Percentiles rank a stretch among this genome's conserved stretches.
These are phyloP conservation scores for Melanchra persicariae DNA, from an alignment of 2,888 invertebrate species.

Conservation along the genomic window DNA sequence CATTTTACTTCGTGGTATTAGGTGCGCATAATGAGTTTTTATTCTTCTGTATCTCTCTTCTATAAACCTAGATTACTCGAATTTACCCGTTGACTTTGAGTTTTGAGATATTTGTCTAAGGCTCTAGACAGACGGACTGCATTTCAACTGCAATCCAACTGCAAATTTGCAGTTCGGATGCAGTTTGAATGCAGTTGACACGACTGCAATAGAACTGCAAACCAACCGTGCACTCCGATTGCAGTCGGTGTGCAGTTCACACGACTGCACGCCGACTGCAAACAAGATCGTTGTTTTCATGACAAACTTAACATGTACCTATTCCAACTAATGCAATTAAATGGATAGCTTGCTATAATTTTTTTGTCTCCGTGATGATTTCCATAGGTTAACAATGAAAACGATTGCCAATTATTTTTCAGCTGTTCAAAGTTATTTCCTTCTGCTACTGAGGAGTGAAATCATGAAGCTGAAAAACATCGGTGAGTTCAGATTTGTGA, in stretches of 20 bases:
- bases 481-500: constrained; percentile 20
- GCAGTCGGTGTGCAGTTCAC: no score
- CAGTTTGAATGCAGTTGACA: no score
- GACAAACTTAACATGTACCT: background rate
- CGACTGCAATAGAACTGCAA: no score
- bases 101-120: background rate
- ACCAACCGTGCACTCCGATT: no score
- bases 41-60: background rate
- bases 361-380: background rate
- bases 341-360: background rate
- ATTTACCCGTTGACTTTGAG: background rate
- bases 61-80: no score
- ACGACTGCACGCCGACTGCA: no score
- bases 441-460: constrained; percentile 27
- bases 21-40: background rate
- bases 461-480: constrained; percentile 19
- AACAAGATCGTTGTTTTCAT: background rate
- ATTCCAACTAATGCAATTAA: background rate
- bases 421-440: constrained; percentile 24
- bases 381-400: background rate
- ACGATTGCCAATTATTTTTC: background rate
- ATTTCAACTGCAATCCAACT: no score
- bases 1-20: constrained; percentile 2
- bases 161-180: no score
- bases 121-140: no score